Percentiles rank a stretch among this genome's conserved stretches.
phyloP scores from a whole-genome alignment of 2,888 invertebrate species.

The Perizoma flavofasciatum region DNA sequence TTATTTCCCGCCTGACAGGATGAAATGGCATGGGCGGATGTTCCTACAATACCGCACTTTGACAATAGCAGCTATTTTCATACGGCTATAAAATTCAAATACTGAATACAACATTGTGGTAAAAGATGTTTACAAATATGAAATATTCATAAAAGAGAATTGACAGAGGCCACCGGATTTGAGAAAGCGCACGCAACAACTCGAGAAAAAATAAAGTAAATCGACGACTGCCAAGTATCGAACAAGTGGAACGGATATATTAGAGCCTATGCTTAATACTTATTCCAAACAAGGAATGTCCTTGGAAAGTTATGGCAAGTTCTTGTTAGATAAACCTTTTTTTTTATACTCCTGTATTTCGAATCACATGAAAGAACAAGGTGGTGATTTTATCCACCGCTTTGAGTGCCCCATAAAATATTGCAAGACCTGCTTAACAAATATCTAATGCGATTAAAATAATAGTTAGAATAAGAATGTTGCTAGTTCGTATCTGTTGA shows the following conservation, averaged over 20 bases:
- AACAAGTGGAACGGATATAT: conserved; percentile 48
- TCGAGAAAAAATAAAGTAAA: conserved; percentile 54
- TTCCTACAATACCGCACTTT: conserved; percentile 47
- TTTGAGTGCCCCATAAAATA: conserved; percentile 65
- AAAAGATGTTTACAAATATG: conserved; percentile 75
- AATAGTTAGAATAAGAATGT: conserved; percentile 13
- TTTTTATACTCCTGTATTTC: conserved; percentile 66
- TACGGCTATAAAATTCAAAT: conserved; percentile 66
- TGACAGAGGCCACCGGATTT: conserved; percentile 63
- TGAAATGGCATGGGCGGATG: conserved; percentile 43
- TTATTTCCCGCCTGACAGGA: conserved; percentile 29
- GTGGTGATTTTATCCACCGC: conserved; percentile 66
- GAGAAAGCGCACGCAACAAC: conserved; percentile 48
- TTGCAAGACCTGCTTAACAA: conserved; percentile 60
- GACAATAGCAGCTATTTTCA: conserved; percentile 54
- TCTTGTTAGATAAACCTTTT: conserved; percentile 54
- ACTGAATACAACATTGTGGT: conserved; percentile 68
- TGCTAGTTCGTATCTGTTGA: conserved; percentile 12
- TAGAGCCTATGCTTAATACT: conserved; percentile 37
- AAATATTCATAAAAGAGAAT: conserved; percentile 77
- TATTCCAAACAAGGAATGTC: conserved; percentile 51
- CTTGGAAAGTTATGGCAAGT: conserved; percentile 45
- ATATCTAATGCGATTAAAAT: conserved; percentile 65
- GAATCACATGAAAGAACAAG: conserved; percentile 65
- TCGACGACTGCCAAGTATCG: conserved; percentile 55